A percentile compares a stretch with the other conserved stretches of the same genome.
These are phyloP conservation scores for Byasa hedistus DNA, from an alignment of 2,888 invertebrate genomes.

Conservation along the genomic window DNA sequence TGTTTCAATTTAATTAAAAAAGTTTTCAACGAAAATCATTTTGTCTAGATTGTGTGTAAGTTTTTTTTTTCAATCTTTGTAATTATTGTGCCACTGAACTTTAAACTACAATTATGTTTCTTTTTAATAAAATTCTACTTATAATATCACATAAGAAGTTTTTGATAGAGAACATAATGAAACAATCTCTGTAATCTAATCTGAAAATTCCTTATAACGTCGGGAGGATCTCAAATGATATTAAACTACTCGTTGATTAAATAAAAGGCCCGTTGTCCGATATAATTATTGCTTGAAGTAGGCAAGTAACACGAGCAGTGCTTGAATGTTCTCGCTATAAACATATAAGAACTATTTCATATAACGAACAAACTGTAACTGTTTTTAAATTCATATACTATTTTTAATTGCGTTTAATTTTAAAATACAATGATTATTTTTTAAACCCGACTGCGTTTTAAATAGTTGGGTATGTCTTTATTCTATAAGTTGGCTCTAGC, in stretches of 20 bases:
- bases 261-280: slow-evolving; percentile 69
- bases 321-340: slow-evolving; percentile 3
- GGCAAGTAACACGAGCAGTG: slow-evolving; percentile 51
- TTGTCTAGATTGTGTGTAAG: no score
- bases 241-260: slow-evolving; percentile 72
- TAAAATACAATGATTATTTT: no score
- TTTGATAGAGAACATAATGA: not conserved
- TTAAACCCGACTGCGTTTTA: no score
- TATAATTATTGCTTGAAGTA: slow-evolving; percentile 67
- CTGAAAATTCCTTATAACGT: slow-evolving; percentile 48
- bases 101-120: no score
- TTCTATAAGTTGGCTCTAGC: not conserved
- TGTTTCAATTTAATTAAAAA: no score
- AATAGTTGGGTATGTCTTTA: not conserved
- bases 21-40: no score
- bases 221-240: slow-evolving; percentile 66
- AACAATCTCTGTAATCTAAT: slow-evolving; percentile 20
- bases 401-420: not conserved
- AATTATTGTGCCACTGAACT: no score
- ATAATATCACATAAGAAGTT: not conserved
- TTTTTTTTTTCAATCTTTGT: no score
- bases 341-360: slow-evolving; percentile 7
- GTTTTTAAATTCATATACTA: not conserved
- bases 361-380: slow-evolving; percentile 6
- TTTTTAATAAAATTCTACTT: no score